Conservation (phyloP, 2,113 vertebrate species). For the Trematocara unimaculatum region DNA sequence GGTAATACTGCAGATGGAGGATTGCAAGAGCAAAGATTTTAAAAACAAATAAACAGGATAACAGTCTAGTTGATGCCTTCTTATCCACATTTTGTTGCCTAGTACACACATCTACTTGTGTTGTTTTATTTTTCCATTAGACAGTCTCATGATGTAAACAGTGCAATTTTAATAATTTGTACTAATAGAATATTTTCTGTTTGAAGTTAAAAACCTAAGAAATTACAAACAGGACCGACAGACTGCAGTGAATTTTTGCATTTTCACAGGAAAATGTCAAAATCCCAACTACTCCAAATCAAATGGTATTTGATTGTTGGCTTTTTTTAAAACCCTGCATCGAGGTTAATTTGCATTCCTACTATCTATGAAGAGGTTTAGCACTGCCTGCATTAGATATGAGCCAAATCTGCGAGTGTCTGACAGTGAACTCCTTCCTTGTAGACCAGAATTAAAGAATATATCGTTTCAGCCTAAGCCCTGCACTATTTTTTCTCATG, state of each 20-base stretch:
- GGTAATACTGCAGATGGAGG: background rate
- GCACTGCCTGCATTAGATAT: background rate
- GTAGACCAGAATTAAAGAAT: background rate
- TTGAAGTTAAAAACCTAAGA: background rate
- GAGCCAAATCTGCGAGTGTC: background rate
- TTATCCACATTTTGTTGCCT: background rate
- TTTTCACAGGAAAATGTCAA: background rate
- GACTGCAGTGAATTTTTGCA: background rate
- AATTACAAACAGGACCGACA: background rate
- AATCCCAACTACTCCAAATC: background rate
- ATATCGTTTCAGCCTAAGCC: conserved; percentile 21
- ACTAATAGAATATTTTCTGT: background rate
- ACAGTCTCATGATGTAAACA: background rate
- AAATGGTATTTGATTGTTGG: background rate
- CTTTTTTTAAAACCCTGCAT: background rate
- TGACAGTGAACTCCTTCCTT: background rate
- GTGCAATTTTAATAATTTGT: background rate
- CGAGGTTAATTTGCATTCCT: background rate
- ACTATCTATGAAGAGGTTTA: background rate
- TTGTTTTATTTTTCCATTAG: background rate
- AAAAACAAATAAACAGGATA: background rate
- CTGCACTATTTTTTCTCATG: background rate
- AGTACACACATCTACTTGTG: background rate
- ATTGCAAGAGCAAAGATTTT: background rate
- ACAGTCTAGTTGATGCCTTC: background rate